Evolutionary conservation across 1,140 invertebrate genomes (phyloP).

Genomic region (Augochlora pura): DNA sequence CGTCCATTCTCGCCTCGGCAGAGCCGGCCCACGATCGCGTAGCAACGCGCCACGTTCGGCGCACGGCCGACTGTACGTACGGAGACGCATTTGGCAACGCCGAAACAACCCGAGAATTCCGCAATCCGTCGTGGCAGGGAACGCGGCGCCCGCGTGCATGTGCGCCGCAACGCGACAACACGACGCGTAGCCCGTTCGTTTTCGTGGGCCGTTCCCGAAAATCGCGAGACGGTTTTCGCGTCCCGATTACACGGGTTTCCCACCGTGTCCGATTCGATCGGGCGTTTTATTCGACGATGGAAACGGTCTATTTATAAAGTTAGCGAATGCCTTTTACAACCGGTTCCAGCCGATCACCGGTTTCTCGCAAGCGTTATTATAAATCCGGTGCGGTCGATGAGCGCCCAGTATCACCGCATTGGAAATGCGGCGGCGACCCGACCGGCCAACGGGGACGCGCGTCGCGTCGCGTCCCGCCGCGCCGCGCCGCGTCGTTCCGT

Average conservation of each 20-base stretch:
- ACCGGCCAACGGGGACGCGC: conserved; percentile 2
- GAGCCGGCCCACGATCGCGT: conserved; percentile 43
- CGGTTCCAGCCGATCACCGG: conserved; percentile 36
- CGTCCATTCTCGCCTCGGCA: conserved; percentile 32
- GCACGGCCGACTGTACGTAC: not conserved
- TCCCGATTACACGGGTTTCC: too few relatives aligned
- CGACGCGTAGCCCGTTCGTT: too few relatives aligned
- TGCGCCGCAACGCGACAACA: too few relatives aligned
- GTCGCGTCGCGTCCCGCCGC: not conserved
- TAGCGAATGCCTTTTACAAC: conserved; percentile 15
- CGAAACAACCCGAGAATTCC: conserved; percentile 54
- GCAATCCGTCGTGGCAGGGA: conserved; percentile 17
- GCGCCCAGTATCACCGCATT: conserved; percentile 28
- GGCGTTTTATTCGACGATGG: not conserved
- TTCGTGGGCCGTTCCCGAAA: too few relatives aligned
- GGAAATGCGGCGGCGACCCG: conserved; percentile 17
- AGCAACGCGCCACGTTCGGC: conserved; percentile 50
- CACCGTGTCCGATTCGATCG: too few relatives aligned
- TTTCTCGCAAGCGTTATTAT: conserved; percentile 35
- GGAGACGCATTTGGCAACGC: conserved; percentile 40
- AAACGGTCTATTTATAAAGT: conserved; percentile 25
- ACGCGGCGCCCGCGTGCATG: not conserved
- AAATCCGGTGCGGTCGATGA: conserved; percentile 34
- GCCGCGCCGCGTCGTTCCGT: too few relatives aligned
- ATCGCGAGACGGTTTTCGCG: too few relatives aligned